Evolutionary conservation across 2,797 vertebrate genomes (phyloP).

Genomic region (Poecilia gillii): DNA sequence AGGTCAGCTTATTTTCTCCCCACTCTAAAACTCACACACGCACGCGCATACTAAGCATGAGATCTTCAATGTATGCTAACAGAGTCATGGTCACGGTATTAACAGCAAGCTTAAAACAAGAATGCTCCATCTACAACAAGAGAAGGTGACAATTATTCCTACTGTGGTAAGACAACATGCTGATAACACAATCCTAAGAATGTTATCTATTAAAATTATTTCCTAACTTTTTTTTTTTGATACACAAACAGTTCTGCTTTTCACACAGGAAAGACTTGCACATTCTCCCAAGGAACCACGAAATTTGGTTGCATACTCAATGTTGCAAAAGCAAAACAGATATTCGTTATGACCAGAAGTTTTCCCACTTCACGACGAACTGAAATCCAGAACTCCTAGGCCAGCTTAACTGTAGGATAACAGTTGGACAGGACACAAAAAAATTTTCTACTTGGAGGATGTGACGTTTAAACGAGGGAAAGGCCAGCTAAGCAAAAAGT

Average conservation of each 20-base stretch:
- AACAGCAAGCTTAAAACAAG: background rate
- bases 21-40: conserved; percentile 17
- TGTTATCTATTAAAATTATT: background rate
- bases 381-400: background rate
- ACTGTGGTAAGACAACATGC: background rate
- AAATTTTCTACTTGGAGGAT: background rate
- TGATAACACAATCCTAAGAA: background rate
- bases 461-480: background rate
- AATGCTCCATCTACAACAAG: background rate
- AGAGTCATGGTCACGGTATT: background rate
- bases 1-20: conserved; percentile 32
- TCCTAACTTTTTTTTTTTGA: background rate
- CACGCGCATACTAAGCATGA: background rate
- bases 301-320: background rate
- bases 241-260: background rate
- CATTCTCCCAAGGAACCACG: background rate
- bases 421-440: background rate
- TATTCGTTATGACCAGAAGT: background rate
- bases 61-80: background rate
- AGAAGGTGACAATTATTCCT: background rate
- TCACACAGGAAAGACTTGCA: background rate
- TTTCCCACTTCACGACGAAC: background rate
- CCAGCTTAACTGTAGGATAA: too few species aligned
- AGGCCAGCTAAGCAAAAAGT: background rate
- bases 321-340: background rate